Evolutionary conservation across 2,888 invertebrate species (phyloP).

Genomic region (Pseudococcus longispinus): DNA sequence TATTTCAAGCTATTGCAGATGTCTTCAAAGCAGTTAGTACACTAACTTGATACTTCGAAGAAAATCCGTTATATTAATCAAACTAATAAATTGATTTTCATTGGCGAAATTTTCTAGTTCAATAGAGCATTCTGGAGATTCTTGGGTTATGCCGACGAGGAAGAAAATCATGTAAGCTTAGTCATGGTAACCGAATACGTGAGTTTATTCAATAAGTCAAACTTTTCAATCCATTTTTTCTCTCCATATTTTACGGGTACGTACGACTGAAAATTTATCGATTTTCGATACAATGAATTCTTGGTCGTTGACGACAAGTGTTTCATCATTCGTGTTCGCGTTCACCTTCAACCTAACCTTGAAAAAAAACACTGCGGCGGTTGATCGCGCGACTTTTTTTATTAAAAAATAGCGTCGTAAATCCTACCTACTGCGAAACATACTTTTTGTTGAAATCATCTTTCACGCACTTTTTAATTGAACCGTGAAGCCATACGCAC

Average conservation of each 20-base stretch:
- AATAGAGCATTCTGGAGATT: neutral
- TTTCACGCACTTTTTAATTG: neutral
- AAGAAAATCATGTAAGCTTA: neutral
- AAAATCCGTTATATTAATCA: too few species aligned
- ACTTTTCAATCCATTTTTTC: neutral
- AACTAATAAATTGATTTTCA: too few species aligned
- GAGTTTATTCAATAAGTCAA: neutral
- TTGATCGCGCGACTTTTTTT: neutral
- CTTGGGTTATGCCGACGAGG: neutral
- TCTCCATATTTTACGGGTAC: neutral
- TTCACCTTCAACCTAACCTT: constrained; percentile 7
- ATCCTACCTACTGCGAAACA: neutral
- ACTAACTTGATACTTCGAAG: neutral
- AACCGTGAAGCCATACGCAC: neutral
- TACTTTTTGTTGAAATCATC: neutral
- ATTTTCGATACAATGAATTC: neutral
- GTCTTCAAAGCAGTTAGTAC: neutral
- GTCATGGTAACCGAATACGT: neutral
- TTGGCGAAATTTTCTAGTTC: neutral
- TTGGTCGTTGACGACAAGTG: neutral
- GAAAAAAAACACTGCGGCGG: neutral
- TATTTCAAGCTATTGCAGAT: neutral
- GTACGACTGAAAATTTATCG: neutral
- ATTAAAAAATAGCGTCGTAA: neutral
- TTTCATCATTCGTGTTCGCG: neutral